Conservation (phyloP, 2,888 invertebrate species). For the Aquatica leii region DNA sequence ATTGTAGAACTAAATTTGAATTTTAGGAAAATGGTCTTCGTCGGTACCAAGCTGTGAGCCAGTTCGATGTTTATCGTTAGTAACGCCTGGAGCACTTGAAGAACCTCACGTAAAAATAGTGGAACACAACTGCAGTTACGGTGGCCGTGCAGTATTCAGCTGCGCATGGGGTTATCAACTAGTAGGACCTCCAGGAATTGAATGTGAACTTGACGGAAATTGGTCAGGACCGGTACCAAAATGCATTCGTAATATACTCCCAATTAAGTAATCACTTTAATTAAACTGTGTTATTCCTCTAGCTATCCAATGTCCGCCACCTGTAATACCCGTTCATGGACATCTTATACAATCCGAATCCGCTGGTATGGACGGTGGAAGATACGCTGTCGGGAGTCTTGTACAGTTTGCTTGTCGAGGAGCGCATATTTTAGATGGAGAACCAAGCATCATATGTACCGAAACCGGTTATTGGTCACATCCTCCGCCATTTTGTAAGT, state of each 20-base stretch:
- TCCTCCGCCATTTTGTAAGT: constrained; percentile 81
- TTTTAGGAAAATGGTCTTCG: constrained; percentile 79
- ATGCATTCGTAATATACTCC: constrained; percentile 72
- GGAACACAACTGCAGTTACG: constrained; percentile 83
- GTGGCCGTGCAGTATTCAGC: constrained; percentile 81
- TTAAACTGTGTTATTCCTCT: constrained; percentile 35
- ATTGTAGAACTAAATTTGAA: no score
- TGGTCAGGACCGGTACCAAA: constrained; percentile 82
- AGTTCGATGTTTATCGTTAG: constrained; percentile 79
- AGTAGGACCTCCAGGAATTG: constrained; percentile 77
- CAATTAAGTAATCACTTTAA: not conserved
- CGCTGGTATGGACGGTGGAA: constrained; percentile 65
- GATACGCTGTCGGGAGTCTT: constrained; percentile 81
- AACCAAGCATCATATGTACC: constrained; percentile 84
- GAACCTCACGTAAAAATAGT: constrained; percentile 78
- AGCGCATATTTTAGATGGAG: constrained; percentile 75
- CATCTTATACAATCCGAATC: constrained; percentile 66
- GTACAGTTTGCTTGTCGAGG: constrained; percentile 80
- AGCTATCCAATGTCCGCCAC: constrained; percentile 86
- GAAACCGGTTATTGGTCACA: constrained; percentile 91
- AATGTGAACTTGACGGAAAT: constrained; percentile 79
- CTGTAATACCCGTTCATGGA: constrained; percentile 76
- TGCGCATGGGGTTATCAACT: constrained; percentile 87
- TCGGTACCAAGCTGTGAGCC: constrained; percentile 77
- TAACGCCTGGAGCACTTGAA: constrained; percentile 68